A percentile compares a stretch with the other conserved stretches of the same genome.
Conservation (phyloP, 2,888 invertebrate species). For the Ethmia dodecea region DNA sequence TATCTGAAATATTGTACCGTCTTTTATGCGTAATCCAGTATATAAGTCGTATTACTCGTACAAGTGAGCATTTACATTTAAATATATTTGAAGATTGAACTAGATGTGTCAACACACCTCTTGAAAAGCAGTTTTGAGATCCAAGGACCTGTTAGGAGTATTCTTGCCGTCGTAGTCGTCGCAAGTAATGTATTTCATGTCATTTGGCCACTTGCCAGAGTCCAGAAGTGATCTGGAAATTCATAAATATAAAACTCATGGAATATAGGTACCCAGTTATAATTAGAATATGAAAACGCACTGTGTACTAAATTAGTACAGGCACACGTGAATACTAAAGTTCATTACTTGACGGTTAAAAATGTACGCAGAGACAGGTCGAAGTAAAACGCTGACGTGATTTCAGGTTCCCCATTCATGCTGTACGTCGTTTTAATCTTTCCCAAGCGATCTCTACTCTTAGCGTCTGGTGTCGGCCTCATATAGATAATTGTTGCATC, state of each 20-base stretch:
- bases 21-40: too few species aligned
- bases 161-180: conserved; percentile 88
- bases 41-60: too few species aligned
- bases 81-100: too few species aligned
- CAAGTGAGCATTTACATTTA: too few species aligned
- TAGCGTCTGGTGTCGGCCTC: conserved; percentile 83
- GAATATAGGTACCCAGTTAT: conserved; percentile 57
- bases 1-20: conserved; percentile 47
- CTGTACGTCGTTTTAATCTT: conserved; percentile 84
- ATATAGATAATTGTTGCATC: conserved; percentile 87
- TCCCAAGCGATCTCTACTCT: conserved; percentile 83
- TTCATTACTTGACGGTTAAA: conserved; percentile 83
- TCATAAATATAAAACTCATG: conserved; percentile 48
- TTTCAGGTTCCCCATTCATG: conserved; percentile 84
- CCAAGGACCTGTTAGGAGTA: conserved; percentile 84
- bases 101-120: conserved; percentile 73
- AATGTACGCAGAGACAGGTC: conserved; percentile 87
- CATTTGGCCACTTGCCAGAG: conserved; percentile 84
- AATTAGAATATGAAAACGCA: conserved; percentile 53
- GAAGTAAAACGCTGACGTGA: conserved; percentile 91
- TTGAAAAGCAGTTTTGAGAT: conserved; percentile 82
- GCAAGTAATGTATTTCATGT: conserved; percentile 85
- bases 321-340: conserved; percentile 34
- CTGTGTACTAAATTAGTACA: conserved; percentile 40
- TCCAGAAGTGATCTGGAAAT: conserved; percentile 82